phyloP scores from a whole-genome alignment of 2,113 vertebrate genomes.

The Ranitomeya variabilis region DNA sequence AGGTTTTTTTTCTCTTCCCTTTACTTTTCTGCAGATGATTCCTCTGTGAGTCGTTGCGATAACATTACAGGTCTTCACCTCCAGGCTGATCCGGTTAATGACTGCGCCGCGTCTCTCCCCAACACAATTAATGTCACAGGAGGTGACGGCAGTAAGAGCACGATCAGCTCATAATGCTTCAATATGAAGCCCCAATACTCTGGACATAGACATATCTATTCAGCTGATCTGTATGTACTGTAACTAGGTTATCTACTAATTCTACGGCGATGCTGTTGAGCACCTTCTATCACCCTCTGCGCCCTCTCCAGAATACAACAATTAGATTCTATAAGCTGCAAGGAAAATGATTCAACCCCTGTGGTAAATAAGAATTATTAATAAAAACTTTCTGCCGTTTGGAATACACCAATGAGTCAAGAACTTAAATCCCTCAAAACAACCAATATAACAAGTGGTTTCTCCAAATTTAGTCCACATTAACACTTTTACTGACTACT shows the following conservation, averaged over 20 bases:
- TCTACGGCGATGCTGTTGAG: not conserved
- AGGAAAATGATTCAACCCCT: too few species aligned
- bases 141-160: not conserved
- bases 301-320: not conserved
- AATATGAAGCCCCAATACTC: slow-evolving; percentile 1
- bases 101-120: not conserved
- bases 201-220: not conserved
- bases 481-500: too few species aligned
- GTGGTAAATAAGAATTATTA: too few species aligned
- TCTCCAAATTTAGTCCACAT: too few species aligned
- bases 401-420: too few species aligned
- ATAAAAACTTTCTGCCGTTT: too few species aligned
- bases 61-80: slow-evolving; percentile 27
- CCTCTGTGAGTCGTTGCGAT: not conserved
- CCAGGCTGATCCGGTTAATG: slow-evolving; percentile 25
- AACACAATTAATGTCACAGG: slow-evolving; percentile 31
- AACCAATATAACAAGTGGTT: too few species aligned
- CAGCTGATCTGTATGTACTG: slow-evolving; percentile 18
- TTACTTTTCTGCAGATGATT: slow-evolving; percentile 7
- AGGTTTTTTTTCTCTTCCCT: not conserved
- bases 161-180: slow-evolving; percentile 23
- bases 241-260: not conserved
- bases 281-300: not conserved
- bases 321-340: not conserved
- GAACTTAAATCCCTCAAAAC: too few species aligned